Percentiles rank a stretch among this genome's conserved stretches.
phyloP scores from a whole-genome alignment of 2,113 vertebrate genomes.

The Marmota flaviventris region DNA sequence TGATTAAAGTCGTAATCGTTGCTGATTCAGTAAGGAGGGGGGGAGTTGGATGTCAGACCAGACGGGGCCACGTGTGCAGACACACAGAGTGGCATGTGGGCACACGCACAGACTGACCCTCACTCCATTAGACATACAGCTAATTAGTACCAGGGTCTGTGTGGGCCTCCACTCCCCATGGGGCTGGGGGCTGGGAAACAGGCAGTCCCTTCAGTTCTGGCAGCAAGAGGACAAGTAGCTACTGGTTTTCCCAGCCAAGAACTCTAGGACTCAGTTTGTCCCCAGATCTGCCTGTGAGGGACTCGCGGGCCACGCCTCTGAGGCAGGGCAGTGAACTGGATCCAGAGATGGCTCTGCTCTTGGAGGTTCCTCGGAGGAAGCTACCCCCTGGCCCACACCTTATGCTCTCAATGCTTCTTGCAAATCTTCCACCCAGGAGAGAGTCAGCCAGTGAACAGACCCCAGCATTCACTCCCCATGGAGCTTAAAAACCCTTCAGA shows the following conservation, averaged over 20 bases:
- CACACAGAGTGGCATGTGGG: not conserved
- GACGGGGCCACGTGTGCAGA: not conserved
- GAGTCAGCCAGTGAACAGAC: not conserved
- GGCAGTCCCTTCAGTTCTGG: not conserved
- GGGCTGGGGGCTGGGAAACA: not conserved
- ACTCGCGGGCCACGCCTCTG: not conserved
- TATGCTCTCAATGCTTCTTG: not conserved
- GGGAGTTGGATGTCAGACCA: conserved; percentile 38
- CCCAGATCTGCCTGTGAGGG: not conserved
- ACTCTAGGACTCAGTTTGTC: not conserved
- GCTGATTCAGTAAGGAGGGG: conserved; percentile 58
- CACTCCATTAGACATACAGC: not conserved
- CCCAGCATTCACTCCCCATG: conserved; percentile 32
- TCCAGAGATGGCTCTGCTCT: not conserved
- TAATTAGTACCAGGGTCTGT: not conserved
- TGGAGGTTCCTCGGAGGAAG: too few relatives aligned
- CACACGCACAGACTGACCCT: not conserved
- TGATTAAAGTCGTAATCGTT: conserved; percentile 83
- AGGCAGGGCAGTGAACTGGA: not conserved
- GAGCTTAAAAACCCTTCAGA: conserved; percentile 59
- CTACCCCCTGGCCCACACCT: too few relatives aligned
- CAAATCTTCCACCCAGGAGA: not conserved
- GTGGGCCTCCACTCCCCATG: not conserved
- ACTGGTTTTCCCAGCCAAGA: not conserved
- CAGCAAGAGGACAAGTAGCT: not conserved